Base-by-base conservation (phyloP, 1,140 invertebrate genomes). In the Mamestra configurata region DNA sequence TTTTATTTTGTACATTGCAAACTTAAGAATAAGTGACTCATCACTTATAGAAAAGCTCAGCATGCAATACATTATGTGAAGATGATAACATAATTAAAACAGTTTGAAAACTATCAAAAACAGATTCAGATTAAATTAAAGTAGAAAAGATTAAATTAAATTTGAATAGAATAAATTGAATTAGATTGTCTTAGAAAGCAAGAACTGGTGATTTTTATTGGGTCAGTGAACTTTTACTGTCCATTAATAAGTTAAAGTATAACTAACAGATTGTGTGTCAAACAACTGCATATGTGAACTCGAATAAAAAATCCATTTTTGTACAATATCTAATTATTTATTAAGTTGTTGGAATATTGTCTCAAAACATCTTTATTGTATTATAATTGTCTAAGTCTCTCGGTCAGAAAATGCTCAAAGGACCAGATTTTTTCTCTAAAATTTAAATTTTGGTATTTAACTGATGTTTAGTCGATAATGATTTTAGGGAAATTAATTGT, bases 251-350 rank as follows among this genome's bases (percentile, higher is more conserved):
- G 15, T 70, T 40, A n/a, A n/a, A n/a, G n/a, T 20, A 40, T 40
- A 40, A 66, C 35, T 40, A 66, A 66, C 18, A 22, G 35, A 22
- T 40, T 66, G 61, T 66, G 10, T 66, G 20, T 40, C n/a, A 31
- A 40, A 40, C 7, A 40, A 66, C 61, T 66, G 61, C 61, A 20
- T 1, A 3, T 70, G 66, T 70, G 66, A 70, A 46, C 40, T 37
- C 27, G 40, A n/a, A 24, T 27, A 0, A 70, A 70, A 49, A 46
- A 46, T 22, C 66, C 40, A 70, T 7, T 70, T 61, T 68, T 70
- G 66, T 70, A 49, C 66, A 70, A 70, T 70, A 70, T 7, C 49
- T 61, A 40, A 31, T 22, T 70, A 49, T 70, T 70, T 49, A 70
- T 70, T 70, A 70, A 70, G 40, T 70, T n/a, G 37, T 70, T 70